phyloP scores from a whole-genome alignment of 2,797 vertebrate genomes.

The Gastrophryne carolinensis region DNA sequence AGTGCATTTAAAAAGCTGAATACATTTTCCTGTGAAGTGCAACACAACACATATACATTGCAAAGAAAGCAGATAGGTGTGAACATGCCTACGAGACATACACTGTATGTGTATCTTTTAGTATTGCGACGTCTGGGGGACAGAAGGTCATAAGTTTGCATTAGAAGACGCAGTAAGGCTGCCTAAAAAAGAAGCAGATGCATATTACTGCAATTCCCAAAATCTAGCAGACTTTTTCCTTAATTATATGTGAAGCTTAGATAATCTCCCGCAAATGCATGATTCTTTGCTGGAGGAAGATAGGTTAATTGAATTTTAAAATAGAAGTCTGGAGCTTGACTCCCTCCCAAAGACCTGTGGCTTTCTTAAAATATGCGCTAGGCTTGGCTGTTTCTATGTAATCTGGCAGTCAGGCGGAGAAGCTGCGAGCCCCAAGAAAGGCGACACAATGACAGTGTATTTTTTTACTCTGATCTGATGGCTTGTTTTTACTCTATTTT shows the following conservation, averaged over 20 bases:
- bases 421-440: not conserved
- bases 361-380: slow-evolving; percentile 43
- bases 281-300: not conserved
- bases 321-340: slow-evolving; percentile 39
- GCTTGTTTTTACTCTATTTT: not conserved
- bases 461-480: not conserved
- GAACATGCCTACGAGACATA: no score
- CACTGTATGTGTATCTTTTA: no score
- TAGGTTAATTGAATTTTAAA: slow-evolving; percentile 36
- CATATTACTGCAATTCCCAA: not conserved
- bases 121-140: no score
- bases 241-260: not conserved
- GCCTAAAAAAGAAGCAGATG: not conserved
- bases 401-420: slow-evolving; percentile 18
- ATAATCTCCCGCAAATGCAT: not conserved
- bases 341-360: slow-evolving; percentile 40
- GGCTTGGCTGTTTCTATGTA: slow-evolving; percentile 24
- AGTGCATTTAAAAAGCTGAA: no score
- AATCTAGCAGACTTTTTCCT: slow-evolving; percentile 1
- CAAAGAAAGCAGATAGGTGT: no score
- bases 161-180: no score
- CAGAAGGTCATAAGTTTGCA: no score
- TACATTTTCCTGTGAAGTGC: no score
- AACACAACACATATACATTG: no score
- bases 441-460: slow-evolving; percentile 14